Evolutionary conservation across 2,113 vertebrate species (phyloP).

Genomic region (Panthera leo): DNA sequence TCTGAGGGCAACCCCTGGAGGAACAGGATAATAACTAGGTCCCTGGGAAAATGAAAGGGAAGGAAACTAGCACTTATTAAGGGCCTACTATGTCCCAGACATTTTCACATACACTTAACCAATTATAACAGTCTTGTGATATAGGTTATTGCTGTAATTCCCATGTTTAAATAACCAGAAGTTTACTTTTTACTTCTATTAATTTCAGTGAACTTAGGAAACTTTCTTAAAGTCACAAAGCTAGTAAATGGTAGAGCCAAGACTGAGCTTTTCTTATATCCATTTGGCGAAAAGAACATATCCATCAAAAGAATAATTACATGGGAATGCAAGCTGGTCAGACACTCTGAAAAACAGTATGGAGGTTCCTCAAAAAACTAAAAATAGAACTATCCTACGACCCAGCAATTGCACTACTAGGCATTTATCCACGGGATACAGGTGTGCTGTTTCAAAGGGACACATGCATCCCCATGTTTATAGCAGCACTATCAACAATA

Average conservation of each 20-base stretch:
- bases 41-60: constrained; percentile 30
- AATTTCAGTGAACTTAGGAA: constrained; percentile 13
- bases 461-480: too few species aligned
- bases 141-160: background rate
- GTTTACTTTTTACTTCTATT: constrained; percentile 34
- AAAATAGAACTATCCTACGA: too few species aligned
- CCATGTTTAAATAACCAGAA: background rate
- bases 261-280: background rate
- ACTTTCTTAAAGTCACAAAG: constrained; percentile 13
- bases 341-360: too few species aligned
- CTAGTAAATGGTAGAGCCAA: background rate
- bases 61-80: constrained; percentile 39
- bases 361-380: too few species aligned
- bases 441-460: too few species aligned
- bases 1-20: background rate
- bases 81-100: background rate
- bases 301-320: background rate
- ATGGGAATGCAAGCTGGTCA: background rate
- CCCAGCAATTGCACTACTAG: too few species aligned
- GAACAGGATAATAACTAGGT: constrained; percentile 31
- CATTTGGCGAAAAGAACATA: constrained; percentile 22
- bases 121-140: background rate
- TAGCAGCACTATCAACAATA: too few species aligned
- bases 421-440: too few species aligned
- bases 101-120: constrained; percentile 33